Evolutionary conservation across 2,888 invertebrate species (phyloP).

Genomic region (Leucozona laternaria): DNA sequence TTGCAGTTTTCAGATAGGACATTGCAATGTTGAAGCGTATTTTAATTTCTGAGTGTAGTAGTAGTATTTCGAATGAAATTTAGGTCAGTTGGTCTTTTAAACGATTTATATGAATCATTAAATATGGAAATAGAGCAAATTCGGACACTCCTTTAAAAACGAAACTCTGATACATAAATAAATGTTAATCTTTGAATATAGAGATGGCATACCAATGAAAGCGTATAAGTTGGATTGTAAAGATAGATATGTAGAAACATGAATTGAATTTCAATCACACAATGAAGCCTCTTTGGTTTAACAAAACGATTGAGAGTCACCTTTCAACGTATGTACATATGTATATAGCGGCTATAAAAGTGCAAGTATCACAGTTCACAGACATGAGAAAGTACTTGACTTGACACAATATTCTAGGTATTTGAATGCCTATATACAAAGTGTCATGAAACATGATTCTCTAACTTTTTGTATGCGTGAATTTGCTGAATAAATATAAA

Average conservation of each 20-base stretch:
- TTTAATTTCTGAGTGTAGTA: constrained; percentile 15
- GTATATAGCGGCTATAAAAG: background rate
- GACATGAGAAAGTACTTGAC: background rate
- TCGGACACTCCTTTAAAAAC: constrained; percentile 44
- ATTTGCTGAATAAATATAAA: background rate
- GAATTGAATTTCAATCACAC: constrained; percentile 41
- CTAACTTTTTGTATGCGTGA: background rate
- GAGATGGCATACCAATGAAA: constrained; percentile 44
- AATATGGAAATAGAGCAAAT: constrained; percentile 60
- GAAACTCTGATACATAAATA: background rate
- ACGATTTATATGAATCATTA: constrained; percentile 65
- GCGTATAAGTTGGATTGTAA: background rate
- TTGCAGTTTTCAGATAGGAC: constrained; percentile 40
- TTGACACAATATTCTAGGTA: too few species aligned
- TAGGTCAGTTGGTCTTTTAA: constrained; percentile 57
- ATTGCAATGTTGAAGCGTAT: background rate
- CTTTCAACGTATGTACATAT: background rate
- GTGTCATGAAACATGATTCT: background rate
- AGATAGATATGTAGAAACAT: background rate
- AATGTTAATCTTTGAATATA: constrained; percentile 5
- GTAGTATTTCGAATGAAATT: constrained; percentile 34
- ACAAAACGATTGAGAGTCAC: background rate
- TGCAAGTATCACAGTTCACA: background rate
- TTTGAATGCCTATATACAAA: background rate
- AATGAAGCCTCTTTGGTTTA: constrained; percentile 18